Evolutionary conservation across 2,797 vertebrate species (phyloP), one percentile per base, ranked within the genome.

Genomic region (Artibeus lituratus): DNA sequence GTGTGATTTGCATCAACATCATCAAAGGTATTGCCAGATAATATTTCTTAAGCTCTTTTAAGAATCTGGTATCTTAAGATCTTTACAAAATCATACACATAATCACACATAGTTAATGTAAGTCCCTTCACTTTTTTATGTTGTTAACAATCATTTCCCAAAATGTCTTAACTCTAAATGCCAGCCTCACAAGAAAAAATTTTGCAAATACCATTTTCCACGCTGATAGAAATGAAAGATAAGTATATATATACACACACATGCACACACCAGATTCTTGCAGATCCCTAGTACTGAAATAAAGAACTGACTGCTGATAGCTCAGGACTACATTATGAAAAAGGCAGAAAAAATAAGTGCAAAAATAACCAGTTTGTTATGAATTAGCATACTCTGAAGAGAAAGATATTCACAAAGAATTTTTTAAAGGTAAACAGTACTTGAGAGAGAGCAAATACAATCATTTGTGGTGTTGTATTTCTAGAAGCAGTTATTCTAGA

Each of bases 1-100:
- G 90, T 95, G 89, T 94, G 97, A 95, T 96, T 96, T 2, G 5
- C 95, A 55, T 97, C 21, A 97, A 98, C 97, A 91, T 95, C 80
- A 26, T 98, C 87, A 88, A 96, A 87, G 51, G 94, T 95, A 87
- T 95, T 78, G 90, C 73, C 92, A 95, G 87, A 53, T 93, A 95
- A 80, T 93, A 84, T 95, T 97, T 97, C 90, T 96, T 96, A 91
- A 93, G 37, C 67, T 94, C 53, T 83, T 57, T 86, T 67, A 90
- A 90, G 59, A 88, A 81, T 44, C 3, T 39, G 9, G 0, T 91
- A 85, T 85, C 92, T 91, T 97, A 87, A 96, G 80, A 96, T 89
- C 83, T 90, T 55, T 72, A 37, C 3, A 94, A 97, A 96, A 87
- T 91, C 87, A 93, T 93, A 94, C 59, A 82, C 11, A 76, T 69